phyloP scores from a whole-genome alignment of 2,113 vertebrate genomes.

The Gobio gobio region DNA sequence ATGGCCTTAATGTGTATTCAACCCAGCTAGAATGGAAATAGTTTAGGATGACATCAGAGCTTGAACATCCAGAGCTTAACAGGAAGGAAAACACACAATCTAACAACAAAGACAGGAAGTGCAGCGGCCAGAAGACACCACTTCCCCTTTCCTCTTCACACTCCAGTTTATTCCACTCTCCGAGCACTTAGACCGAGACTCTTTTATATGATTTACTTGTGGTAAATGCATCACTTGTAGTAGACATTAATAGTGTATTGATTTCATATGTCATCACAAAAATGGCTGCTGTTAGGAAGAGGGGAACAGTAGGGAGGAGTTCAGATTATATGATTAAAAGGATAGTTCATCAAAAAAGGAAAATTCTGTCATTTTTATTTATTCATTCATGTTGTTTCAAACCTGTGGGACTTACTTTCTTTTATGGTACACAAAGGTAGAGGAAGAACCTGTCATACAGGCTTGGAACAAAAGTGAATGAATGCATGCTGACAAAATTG shows the following conservation, averaged over 20 bases:
- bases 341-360: not conserved
- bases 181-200: conserved; percentile 17
- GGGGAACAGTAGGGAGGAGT: not conserved
- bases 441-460: not conserved
- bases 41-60: conserved; percentile 49
- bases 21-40: conserved; percentile 29
- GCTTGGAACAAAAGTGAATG: not conserved
- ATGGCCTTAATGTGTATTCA: not conserved
- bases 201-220: conserved; percentile 18
- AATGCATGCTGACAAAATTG: not conserved
- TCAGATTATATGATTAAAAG: not conserved
- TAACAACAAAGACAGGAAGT: conserved; percentile 76
- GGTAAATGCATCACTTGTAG: not conserved
- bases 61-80: not conserved
- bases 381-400: not conserved
- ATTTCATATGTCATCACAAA: not conserved
- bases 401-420: not conserved
- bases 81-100: conserved; percentile 66
- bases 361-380: not conserved
- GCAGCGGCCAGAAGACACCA: conserved; percentile 26
- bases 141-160: conserved; percentile 38
- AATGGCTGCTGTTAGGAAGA: not conserved
- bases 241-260: conserved; percentile 24
- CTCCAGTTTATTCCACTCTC: not conserved
- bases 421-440: not conserved